A percentile compares a stretch with the other conserved stretches of the same genome.
phyloP scores from a whole-genome alignment of 2,113 vertebrate species.

The Labeo catla region DNA sequence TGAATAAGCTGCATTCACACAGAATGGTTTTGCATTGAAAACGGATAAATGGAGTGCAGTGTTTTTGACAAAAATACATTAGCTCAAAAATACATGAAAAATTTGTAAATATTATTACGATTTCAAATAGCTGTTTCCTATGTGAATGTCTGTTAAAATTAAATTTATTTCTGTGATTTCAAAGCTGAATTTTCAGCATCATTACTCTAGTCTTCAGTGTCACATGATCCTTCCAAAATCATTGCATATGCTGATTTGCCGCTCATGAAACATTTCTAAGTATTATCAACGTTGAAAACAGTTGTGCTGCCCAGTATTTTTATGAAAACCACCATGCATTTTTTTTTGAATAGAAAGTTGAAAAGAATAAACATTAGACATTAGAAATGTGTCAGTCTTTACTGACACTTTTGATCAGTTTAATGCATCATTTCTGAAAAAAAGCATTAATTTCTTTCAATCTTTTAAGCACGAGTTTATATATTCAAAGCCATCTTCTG shows the following conservation, averaged over 20 bases:
- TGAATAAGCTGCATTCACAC: background rate
- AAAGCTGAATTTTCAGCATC: background rate
- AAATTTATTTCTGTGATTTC: background rate
- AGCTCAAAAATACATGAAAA: background rate
- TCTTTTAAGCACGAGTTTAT: background rate
- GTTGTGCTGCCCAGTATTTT: background rate
- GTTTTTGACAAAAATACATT: background rate
- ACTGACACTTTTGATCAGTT: background rate
- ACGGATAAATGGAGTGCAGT: background rate
- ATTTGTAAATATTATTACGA: background rate
- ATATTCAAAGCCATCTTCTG: conserved; percentile 25
- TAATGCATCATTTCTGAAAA: too few relatives aligned
- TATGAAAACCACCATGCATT: background rate
- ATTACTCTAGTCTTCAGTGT: background rate
- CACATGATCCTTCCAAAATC: background rate
- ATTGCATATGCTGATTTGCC: background rate
- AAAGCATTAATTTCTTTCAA: background rate
- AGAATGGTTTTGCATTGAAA: background rate
- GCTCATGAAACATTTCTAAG: background rate
- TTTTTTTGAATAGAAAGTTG: background rate
- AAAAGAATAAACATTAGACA: too few relatives aligned
- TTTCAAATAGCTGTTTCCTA: background rate
- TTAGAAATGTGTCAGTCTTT: background rate
- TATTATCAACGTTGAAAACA: background rate
- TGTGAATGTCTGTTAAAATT: background rate